Base-by-base conservation (phyloP, 2,888 invertebrate species). In the Mantis religiosa region DNA sequence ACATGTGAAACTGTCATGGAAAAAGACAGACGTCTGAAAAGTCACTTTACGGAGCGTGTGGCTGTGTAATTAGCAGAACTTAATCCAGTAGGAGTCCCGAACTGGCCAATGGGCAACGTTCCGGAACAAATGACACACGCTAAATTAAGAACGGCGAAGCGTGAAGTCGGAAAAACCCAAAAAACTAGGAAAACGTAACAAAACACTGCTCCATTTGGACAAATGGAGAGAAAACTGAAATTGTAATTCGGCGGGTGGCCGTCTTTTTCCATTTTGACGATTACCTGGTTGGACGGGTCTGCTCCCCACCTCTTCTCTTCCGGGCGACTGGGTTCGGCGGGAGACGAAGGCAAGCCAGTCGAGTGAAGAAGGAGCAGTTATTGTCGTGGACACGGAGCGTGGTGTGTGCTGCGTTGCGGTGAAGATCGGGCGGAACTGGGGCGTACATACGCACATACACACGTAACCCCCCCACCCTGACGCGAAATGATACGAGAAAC, bases 201-300 rank as follows among this genome's bases (percentile, higher is more conserved):
- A 71, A 71, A 71, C 54, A 71, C 54, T 15, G 54, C 54, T 71
- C 54, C 54, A 71, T 71, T 25, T 71, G 54, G 54, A 71, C 54
- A 71, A 71, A 71, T 71, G 54, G 54, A 71, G 54, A 71, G 54
- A 71, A 71, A 71, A 71, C 54, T 71, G 54, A 71, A 71, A 71
- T 71, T 71, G 20, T 71, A 71, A 71, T 71, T 71, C 54, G 54
- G 54, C 54, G 54, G 54, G 54, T 14, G 54, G 54, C 54, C 54
- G 8, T 81, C 86, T 20, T 86, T 85, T 81, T 81, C 54, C 28
- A 27, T 81, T 86, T 81, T 28, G 81, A 41, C 82, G 87, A 87
- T 87, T 87, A 87, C 87, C 87, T 87, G 87, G 87, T 87, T 87
- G 87, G 87, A 82, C 82, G 87, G 82, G 34, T 82, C 81, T 86